Evolutionary conservation across 2,113 vertebrate genomes (phyloP).

Genomic region (Micronycteris hirsuta): DNA sequence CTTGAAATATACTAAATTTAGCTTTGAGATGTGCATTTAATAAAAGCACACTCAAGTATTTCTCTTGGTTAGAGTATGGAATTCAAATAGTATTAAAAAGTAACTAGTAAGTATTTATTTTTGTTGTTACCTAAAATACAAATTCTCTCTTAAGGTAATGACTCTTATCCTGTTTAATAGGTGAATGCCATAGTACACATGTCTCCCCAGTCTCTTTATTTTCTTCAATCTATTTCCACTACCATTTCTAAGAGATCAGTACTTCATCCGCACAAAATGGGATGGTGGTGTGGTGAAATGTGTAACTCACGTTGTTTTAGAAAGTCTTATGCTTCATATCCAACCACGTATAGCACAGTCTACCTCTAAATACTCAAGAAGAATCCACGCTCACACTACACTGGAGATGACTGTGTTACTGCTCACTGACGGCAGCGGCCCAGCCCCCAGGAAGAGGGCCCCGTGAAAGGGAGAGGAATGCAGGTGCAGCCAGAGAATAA

Average conservation of each 20-base stretch:
- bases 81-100: constrained; percentile 16
- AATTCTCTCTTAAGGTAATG: background rate
- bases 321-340: background rate
- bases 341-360: background rate
- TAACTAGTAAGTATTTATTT: constrained; percentile 7
- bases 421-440: background rate
- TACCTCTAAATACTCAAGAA: background rate
- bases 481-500: background rate
- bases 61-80: background rate
- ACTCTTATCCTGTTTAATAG: background rate
- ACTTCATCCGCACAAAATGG: background rate
- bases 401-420: background rate
- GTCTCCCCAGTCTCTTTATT: background rate
- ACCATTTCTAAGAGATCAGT: background rate
- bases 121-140: background rate
- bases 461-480: background rate
- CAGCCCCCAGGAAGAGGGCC: background rate
- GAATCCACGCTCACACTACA: background rate
- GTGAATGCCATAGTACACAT: background rate
- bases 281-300: background rate
- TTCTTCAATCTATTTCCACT: background rate
- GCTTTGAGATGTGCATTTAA: background rate
- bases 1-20: background rate
- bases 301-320: background rate
- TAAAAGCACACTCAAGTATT: background rate